Evolutionary conservation across 37 sponge, comb jelly and placozoan species (phyloP).

Genomic region (Cladorhizidae sp.): DNA sequence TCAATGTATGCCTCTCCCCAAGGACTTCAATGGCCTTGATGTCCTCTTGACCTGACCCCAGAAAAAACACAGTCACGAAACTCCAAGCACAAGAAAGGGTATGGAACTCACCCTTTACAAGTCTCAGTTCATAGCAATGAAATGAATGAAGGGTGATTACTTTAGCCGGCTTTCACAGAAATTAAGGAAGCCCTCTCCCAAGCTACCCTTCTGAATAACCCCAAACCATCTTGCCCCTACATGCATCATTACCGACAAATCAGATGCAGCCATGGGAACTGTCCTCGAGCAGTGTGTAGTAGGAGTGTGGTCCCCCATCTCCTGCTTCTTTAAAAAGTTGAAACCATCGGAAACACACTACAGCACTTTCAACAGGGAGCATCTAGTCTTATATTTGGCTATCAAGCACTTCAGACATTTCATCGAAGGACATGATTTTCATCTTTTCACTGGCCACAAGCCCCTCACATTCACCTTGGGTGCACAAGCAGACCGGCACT

Average conservation of each 20-base stretch:
- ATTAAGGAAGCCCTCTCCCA: conserved; percentile 30
- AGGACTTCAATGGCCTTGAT: too few relatives aligned
- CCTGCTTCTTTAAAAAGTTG: conserved; percentile 45
- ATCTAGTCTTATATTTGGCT: conserved; percentile 49
- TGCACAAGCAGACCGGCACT: conserved; percentile 13
- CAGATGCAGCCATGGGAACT: conserved; percentile 16
- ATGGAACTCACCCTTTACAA: too few relatives aligned
- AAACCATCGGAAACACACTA: conserved; percentile 57
- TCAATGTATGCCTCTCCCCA: too few relatives aligned
- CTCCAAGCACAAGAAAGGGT: too few relatives aligned
- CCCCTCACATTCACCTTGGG: conserved; percentile 45
- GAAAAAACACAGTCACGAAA: too few relatives aligned
- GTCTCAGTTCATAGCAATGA: too few relatives aligned
- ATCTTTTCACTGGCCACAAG: conserved; percentile 72
- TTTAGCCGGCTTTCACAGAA: too few relatives aligned
- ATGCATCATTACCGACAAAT: conserved; percentile 44
- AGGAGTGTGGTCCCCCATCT: too few relatives aligned
- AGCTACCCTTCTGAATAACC: conserved; percentile 41
- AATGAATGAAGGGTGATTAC: too few relatives aligned
- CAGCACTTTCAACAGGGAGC: conserved; percentile 61
- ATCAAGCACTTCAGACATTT: too few relatives aligned
- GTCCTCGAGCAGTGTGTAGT: neutral
- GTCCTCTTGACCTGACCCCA: too few relatives aligned
- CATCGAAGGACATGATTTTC: too few relatives aligned
- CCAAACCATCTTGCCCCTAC: conserved; percentile 35